Conservation (phyloP, 2,113 vertebrate species). For the Lagopus leucura region DNA sequence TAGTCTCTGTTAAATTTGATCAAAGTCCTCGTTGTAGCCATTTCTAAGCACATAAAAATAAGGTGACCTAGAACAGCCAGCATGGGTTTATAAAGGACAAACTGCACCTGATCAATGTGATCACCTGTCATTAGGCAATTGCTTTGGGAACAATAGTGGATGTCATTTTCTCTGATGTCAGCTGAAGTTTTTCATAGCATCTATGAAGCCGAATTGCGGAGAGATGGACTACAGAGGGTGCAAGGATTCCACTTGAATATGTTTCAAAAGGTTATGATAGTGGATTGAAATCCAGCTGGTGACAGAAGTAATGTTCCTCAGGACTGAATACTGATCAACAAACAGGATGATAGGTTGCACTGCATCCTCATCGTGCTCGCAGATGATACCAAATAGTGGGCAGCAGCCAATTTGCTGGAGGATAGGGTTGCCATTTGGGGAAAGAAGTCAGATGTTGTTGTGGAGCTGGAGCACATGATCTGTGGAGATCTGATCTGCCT, state of each 20-base stretch:
- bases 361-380: background rate
- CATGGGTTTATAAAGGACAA: background rate
- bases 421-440: background rate
- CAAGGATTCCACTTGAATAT: background rate
- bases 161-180: background rate
- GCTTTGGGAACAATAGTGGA: background rate
- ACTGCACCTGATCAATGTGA: background rate
- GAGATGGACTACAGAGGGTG: background rate
- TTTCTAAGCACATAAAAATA: background rate
- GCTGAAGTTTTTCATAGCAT: background rate
- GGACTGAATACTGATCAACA: background rate
- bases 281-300: background rate
- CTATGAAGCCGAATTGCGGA: accelerated
- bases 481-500: background rate
- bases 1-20: background rate
- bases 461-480: background rate
- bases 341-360: too few relatives aligned
- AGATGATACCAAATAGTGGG: background rate
- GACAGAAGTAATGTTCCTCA: background rate
- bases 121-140: background rate
- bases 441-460: background rate
- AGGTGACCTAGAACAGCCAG: background rate
- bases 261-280: background rate
- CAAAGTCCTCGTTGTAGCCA: background rate
- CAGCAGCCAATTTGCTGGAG: background rate